Evolutionary conservation across 2,113 vertebrate species (phyloP), one percentile per base, ranked within the genome.

Genomic region (Bufo bufo): DNA sequence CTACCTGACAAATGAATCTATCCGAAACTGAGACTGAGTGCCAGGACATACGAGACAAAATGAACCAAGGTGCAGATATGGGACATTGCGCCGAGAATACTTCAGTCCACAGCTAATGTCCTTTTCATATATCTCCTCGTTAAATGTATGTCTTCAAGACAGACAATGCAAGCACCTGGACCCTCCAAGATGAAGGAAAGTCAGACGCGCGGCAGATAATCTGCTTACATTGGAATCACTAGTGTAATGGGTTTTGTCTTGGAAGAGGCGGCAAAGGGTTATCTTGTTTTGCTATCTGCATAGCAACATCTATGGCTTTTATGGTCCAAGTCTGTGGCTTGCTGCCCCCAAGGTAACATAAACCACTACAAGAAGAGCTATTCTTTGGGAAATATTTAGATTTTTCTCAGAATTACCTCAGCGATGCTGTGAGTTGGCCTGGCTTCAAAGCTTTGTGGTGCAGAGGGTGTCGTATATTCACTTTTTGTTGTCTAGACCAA

Each of bases 11-110:
- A 3, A 23, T 4, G 11, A 47, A 17, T 52, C 13, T 17, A 9
- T 10, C 63, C 66, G 56, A 83, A 84, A 50, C 14, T 8, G 8
- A 7, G n/a, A 49, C 14, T 14, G 1, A 12, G 9, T 45, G 56
- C 87, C 87, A 88, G 87, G 49, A 80, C 20, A 69, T 78, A 77
- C 56, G 0, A 49, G 78, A 47, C 79, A 63, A 16, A 81, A 47
- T 81, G 33, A 87, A 82, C 12, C 11, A 82, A 58, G 78, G 65
- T 72, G 52, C 33, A 33, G 56, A 63, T 86, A 45, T 43, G 71
- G 71, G 7, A 75, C 1, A 3, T 10, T 17, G 16, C 6, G 49
- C 10, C 0, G 69, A 74, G 56, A 77, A 63, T 6, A 19, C 45
- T 23, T 14, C 45, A 47, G 23, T 49, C 86, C 63, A 72, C 61